Evolutionary conservation across 2,113 vertebrate genomes (phyloP).

Genomic region (Dermatemys mawii): DNA sequence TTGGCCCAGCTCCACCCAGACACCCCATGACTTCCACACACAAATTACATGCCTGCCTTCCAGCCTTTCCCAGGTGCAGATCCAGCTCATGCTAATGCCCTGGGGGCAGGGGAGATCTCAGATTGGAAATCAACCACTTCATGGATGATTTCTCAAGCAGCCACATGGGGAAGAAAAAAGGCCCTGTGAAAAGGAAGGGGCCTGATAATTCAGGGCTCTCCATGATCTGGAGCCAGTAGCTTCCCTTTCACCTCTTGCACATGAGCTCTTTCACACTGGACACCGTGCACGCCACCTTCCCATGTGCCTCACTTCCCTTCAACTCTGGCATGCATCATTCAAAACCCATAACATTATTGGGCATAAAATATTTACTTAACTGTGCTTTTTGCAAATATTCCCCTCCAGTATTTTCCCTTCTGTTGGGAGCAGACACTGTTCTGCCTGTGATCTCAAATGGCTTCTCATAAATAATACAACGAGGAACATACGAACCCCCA

Average conservation of each 20-base stretch:
- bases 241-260: rapidly evolving
- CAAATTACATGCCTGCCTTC: no score
- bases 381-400: constrained; percentile 70
- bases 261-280: background rate
- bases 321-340: constrained; percentile 66
- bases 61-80: no score
- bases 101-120: no score
- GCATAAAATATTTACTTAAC: constrained; percentile 74
- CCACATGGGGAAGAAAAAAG: no score
- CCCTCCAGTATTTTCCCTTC: constrained; percentile 49
- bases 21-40: no score
- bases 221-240: background rate
- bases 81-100: no score
- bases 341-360: constrained; percentile 48
- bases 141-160: no score
- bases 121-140: no score
- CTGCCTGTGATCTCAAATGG: constrained; percentile 31
- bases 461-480: constrained; percentile 63
- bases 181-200: no score
- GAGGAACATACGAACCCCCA: background rate
- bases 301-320: constrained; percentile 54
- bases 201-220: no score
- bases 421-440: constrained; percentile 54
- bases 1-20: no score
- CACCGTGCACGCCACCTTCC: background rate